Conservation (phyloP, 2,797 vertebrate species). For the Pteropus rufus region DNA sequence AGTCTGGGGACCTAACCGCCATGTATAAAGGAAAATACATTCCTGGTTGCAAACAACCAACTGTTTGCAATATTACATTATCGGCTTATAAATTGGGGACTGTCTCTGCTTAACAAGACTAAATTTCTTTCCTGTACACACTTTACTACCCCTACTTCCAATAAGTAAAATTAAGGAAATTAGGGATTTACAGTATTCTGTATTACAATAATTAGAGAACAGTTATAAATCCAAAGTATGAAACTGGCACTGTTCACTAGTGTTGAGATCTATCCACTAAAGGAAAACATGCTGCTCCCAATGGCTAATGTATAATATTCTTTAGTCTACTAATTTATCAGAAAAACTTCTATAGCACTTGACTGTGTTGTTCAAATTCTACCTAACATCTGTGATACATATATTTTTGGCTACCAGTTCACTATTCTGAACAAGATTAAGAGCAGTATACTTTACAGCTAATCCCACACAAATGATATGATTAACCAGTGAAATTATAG, state of each 20-base stretch:
- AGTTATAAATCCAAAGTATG: constrained; percentile 57
- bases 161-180: constrained; percentile 38
- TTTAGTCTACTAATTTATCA: constrained; percentile 75
- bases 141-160: not conserved
- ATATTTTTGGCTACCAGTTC: constrained; percentile 78
- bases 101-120: not conserved
- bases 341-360: constrained; percentile 77
- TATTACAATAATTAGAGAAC: constrained; percentile 60
- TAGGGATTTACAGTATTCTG: constrained; percentile 51
- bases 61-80: not conserved
- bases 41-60: not conserved
- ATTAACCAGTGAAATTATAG: constrained; percentile 74
- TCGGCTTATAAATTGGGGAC: not conserved
- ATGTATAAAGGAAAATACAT: not conserved
- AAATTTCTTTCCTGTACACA: not conserved
- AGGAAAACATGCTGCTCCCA: constrained; percentile 71
- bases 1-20: not conserved
- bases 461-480: constrained; percentile 73
- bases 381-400: constrained; percentile 76
- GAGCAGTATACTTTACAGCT: constrained; percentile 75
- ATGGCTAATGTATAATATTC: constrained; percentile 66
- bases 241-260: constrained; percentile 62
- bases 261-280: constrained; percentile 65
- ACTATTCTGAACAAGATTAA: constrained; percentile 80
- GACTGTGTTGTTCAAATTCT: constrained; percentile 78